Conservation (phyloP, 2,797 vertebrate species). For the Chelonia mydas region DNA sequence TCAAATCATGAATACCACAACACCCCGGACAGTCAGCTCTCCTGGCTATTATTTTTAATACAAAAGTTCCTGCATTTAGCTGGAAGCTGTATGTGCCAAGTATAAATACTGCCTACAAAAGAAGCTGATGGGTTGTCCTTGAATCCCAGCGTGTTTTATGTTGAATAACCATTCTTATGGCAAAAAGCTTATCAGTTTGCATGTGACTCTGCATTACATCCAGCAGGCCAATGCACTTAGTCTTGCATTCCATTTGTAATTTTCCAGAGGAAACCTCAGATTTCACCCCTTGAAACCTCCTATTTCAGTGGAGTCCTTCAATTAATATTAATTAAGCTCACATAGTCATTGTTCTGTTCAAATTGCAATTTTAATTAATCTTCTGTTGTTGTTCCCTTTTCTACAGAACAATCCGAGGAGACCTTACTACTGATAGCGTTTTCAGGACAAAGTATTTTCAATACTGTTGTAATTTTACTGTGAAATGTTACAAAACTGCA, state of each 20-base stretch:
- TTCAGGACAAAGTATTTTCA: neutral
- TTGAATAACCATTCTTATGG: neutral
- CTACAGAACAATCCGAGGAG: slow-evolving; percentile 95
- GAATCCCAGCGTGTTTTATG: neutral
- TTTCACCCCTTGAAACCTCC: neutral
- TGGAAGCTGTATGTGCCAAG: neutral
- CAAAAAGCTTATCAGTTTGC: neutral
- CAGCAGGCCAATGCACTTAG: neutral
- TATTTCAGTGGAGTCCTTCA: neutral
- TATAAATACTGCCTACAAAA: accelerated
- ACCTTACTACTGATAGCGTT: slow-evolving; percentile 92
- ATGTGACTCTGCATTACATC: accelerated
- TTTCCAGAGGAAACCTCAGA: neutral
- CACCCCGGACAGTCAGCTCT: accelerated
- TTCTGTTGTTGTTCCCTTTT: neutral
- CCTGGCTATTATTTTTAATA: neutral
- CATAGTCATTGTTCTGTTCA: neutral
- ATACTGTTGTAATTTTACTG: slow-evolving; percentile 32
- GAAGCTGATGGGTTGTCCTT: accelerated
- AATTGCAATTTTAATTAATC: neutral
- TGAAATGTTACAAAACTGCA: slow-evolving; percentile 18
- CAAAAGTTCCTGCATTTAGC: neutral
- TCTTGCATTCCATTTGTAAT: neutral
- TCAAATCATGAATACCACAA: neutral
- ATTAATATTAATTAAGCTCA: neutral